Evolutionary conservation across 2,797 vertebrate species (phyloP).

Genomic region (Naso thynnoides): DNA sequence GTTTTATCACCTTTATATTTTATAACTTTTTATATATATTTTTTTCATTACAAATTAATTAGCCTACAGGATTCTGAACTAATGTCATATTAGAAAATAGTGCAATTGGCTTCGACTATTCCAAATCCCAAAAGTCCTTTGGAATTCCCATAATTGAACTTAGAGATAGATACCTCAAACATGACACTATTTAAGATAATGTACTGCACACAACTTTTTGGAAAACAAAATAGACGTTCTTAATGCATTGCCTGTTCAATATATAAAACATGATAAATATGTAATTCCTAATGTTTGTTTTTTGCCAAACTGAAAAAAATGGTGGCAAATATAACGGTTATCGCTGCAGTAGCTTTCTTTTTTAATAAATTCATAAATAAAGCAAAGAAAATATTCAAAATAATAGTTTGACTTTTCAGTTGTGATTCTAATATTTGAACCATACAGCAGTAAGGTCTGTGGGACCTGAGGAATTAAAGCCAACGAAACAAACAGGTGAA

Average conservation of each 20-base stretch:
- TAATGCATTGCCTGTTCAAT: background rate
- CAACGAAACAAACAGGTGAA: background rate
- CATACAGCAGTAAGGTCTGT: background rate
- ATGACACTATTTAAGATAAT: background rate
- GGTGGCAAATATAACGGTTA: background rate
- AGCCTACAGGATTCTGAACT: slow-evolving; percentile 6
- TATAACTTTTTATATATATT: background rate
- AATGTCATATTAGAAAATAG: background rate
- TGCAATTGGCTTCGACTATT: background rate
- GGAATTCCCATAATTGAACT: background rate
- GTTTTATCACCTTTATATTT: background rate
- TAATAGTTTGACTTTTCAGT: background rate
- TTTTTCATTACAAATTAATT: background rate
- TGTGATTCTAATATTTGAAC: background rate
- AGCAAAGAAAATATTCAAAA: background rate
- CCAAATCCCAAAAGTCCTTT: background rate
- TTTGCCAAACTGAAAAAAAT: too few species aligned
- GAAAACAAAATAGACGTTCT: background rate
- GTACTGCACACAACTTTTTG: background rate
- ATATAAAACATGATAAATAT: background rate
- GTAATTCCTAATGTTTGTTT: background rate
- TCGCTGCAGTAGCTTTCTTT: background rate
- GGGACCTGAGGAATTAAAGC: background rate
- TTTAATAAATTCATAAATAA: background rate
- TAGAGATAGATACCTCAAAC: background rate